Base-by-base conservation (phyloP, 2,888 invertebrate genomes). In the Nomada fabriciana region DNA sequence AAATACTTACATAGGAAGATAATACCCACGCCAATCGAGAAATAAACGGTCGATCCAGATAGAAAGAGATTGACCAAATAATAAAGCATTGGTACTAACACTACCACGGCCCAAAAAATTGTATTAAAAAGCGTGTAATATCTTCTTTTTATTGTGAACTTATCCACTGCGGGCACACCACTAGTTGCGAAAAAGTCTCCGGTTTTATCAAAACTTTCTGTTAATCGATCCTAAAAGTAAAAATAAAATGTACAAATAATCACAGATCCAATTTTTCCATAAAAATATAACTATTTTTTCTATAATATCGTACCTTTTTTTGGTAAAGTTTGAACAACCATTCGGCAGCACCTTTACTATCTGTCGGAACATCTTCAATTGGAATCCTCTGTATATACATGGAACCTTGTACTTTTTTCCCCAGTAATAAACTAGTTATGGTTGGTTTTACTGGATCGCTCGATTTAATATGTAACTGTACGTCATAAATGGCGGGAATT, bases 301-400 rank as follows among this genome's bases (percentile, higher is more conserved):
- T 15, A 36, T 70, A 42, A 25, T 36, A 59, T 55, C 18, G 2
- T 95, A 98, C 98, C 95, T 98, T 98, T 89, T 96, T 95, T 86
- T 97, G 96, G 93, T 97, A 99, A 52, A 97, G 94, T 72, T 97
- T 95, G 88, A 98, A 97, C 80, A 99, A 94, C 97, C 98, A 99
- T 79, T 96, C 95, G 7, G 97, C 96, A 74, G 97, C 97, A 68
- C 95, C 96, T 84, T 96, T 96, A 86, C 97, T 97, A 71, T 96
- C 96, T 63, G 96, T 95, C 0, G 98, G 98, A 47, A 99, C 95
- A 69, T 96, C 95, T 64, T 97, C 96, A 61, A 98, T 94, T 0
- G 97, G 97, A 92, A 98, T 97, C 90, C 99, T 95, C 84, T 97
- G 96, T 88, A 98, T 96, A 91, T 96, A 96, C 94, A 98, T 94